Evolutionary conservation across 2,113 vertebrate genomes (phyloP).

Genomic region (Serinus canaria): DNA sequence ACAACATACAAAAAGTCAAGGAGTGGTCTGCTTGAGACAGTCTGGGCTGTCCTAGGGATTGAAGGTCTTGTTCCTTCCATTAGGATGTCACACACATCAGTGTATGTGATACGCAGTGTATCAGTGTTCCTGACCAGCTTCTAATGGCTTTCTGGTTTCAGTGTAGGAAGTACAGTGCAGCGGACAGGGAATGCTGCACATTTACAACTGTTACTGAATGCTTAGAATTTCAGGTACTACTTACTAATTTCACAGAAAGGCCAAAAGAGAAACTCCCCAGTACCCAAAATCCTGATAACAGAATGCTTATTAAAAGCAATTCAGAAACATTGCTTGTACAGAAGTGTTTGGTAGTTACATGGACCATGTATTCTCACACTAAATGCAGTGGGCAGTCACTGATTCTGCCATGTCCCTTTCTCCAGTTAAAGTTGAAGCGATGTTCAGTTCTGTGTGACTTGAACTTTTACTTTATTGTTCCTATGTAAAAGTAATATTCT

Average conservation of each 20-base stretch:
- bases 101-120: fast-evolving
- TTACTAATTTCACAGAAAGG: background rate
- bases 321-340: background rate
- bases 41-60: background rate
- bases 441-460: background rate
- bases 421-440: background rate
- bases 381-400: background rate
- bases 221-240: background rate
- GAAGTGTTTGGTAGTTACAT: background rate
- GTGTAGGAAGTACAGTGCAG: background rate
- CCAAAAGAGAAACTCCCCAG: background rate
- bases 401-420: fast-evolving
- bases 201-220: background rate
- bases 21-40: background rate
- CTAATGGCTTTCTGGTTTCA: background rate
- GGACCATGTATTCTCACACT: background rate
- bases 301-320: background rate
- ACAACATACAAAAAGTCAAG: background rate
- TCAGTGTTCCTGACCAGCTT: background rate
- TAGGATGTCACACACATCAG: background rate
- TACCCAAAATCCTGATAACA: background rate
- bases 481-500: background rate
- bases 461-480: background rate
- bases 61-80: background rate
- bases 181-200: background rate